Conservation (phyloP, 2,888 invertebrate genomes). For the Brachyopa scutellaris region DNA sequence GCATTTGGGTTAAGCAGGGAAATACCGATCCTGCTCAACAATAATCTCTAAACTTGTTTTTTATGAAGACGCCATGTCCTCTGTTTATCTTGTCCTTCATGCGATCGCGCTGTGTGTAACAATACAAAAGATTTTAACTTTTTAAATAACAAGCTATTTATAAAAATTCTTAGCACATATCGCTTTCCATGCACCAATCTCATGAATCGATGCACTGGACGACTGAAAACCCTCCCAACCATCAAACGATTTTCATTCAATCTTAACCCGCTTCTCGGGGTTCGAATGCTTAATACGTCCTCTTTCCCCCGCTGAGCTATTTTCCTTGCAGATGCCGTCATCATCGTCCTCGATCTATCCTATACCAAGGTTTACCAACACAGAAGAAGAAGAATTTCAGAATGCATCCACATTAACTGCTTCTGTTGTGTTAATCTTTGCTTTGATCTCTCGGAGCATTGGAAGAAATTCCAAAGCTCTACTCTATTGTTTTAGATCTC, state of each 20-base stretch:
- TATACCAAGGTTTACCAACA: background rate
- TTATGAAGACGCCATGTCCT: too few species aligned
- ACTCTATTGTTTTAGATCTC: conserved; percentile 63
- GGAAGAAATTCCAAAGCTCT: conserved; percentile 48
- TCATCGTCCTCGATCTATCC: conserved; percentile 29
- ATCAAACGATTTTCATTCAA: conserved; percentile 20
- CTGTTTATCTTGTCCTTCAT: too few species aligned
- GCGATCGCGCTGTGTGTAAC: too few species aligned
- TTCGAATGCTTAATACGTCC: conserved; percentile 43
- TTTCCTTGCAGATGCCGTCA: conserved; percentile 39
- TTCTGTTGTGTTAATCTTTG: conserved; percentile 58
- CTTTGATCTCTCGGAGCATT: conserved; percentile 42
- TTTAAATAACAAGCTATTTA: too few species aligned
- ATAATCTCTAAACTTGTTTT: too few species aligned
- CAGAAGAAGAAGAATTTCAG: conserved; percentile 23
- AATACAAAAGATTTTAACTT: too few species aligned
- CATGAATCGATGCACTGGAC: conserved; percentile 6
- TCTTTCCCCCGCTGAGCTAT: conserved; percentile 17
- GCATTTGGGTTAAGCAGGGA: too few species aligned
- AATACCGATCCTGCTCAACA: too few species aligned
- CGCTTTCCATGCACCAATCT: background rate
- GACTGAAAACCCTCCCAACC: background rate
- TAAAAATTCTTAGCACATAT: background rate
- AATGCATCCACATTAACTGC: conserved; percentile 65
- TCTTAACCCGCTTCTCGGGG: background rate